Percentiles rank a stretch among this genome's conserved stretches.
These are phyloP conservation scores for Rotaria magnacalcarata DNA, from an alignment of 2,888 invertebrate genomes.

Conservation along the genomic window DNA sequence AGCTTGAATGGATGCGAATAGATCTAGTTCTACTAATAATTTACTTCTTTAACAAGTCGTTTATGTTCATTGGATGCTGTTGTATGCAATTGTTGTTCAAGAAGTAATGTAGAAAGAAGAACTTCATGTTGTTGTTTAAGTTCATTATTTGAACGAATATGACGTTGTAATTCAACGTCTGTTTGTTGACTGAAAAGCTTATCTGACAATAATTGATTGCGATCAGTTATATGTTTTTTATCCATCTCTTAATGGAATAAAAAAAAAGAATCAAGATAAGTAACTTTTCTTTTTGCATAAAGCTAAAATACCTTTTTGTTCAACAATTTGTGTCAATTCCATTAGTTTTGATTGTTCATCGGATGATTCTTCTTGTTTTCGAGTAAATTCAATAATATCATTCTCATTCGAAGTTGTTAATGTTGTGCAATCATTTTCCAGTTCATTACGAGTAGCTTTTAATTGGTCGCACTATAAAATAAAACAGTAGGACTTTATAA, in stretches of 20 bases:
- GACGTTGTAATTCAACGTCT: conserved; percentile 3
- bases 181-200: neutral
- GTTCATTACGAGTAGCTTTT: neutral
- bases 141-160: conserved; percentile 1
- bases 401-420: neutral
- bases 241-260: neutral
- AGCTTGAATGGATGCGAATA: too few relatives aligned
- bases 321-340: neutral
- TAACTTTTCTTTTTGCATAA: too few relatives aligned
- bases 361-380: neutral
- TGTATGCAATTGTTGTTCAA: conserved; percentile 8
- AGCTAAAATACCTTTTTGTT: neutral
- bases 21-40: too few relatives aligned
- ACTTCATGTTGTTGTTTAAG: conserved; percentile 18
- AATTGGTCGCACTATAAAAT: neutral
- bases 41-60: conserved; percentile 15
- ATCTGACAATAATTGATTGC: neutral
- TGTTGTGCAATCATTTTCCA: neutral
- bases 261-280: too few relatives aligned
- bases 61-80: neutral
- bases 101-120: neutral
- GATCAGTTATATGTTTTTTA: neutral
- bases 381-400: neutral
- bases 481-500: too few relatives aligned
- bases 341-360: conserved; percentile 5